Base-by-base conservation (phyloP, 2,113 vertebrate species). In the Nansenia antarctica region DNA sequence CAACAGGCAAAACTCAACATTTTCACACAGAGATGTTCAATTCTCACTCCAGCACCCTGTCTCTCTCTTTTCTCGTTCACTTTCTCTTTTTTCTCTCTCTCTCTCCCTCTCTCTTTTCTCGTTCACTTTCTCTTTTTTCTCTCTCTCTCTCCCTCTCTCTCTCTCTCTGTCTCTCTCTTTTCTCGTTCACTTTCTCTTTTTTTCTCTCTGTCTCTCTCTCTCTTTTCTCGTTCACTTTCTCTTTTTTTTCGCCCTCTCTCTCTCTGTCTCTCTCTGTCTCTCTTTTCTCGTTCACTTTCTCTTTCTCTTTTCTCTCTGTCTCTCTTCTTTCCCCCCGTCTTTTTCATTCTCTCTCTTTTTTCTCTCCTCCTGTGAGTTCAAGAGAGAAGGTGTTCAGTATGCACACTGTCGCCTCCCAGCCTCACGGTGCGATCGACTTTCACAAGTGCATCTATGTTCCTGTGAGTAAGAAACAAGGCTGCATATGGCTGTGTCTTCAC, bases 371-470 rank as follows among this genome's bases (percentile, higher is more conserved):
- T 69, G 65, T 29, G 67, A 58, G 64, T 34, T 66, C 32, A 53
- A 72, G 52, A 82, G 79, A 77, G 6, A 60, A 34, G 45, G 18
- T 80, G 67, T 69, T 88, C 81, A 82, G 74, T 83, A 87, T 82
- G 73, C 80, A 85, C 0, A 4, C 52, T 65, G 4, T 42, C 35
- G 4, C 76, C 72, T 82, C 76, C 22, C 53, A 1, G 79, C 62
- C 73, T 77, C 61, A 3, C 70, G 65, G 42, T 64, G n/a, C 64
- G n/a, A 67, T 74, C 53, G 74, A 86, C 87, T 85, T 89, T 86
- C 85, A 83, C 72, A 76, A 77, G 78, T 83, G 79, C 81, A 83
- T 86, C 81, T 63, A 14, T 58, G 37, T 68, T 70, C 77, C 45
- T 49, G 61, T 30, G n/a, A 29, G 9, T 22, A 27, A 67, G 15